Evolutionary conservation across 2,797 vertebrate genomes (phyloP).

Genomic region (Bufotes viridis): DNA sequence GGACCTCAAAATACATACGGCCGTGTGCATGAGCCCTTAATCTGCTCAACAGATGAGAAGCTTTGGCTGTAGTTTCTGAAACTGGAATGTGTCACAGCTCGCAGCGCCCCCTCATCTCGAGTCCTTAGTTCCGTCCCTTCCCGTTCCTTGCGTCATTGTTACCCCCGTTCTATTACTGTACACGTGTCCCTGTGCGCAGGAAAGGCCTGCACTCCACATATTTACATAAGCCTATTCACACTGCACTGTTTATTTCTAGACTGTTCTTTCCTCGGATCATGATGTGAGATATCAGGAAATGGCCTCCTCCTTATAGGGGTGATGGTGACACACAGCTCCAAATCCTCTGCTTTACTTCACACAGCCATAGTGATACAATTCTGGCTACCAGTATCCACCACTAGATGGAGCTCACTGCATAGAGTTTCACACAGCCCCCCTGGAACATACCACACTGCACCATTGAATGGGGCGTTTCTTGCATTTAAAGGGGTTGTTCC

Average conservation of each 20-base stretch:
- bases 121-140: conserved; percentile 10
- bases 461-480: too few species aligned
- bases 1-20: too few species aligned
- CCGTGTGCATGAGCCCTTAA: too few species aligned
- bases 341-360: background rate
- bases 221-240: too few species aligned
- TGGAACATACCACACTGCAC: too few species aligned
- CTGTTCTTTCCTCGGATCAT: background rate
- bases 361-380: background rate
- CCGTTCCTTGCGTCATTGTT: background rate
- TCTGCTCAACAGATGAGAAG: too few species aligned
- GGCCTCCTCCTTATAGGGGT: too few species aligned
- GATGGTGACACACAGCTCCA: background rate
- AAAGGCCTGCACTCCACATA: too few species aligned
- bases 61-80: background rate
- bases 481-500: too few species aligned
- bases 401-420: background rate
- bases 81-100: background rate
- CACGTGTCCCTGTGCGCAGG: too few species aligned
- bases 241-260: background rate
- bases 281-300: too few species aligned
- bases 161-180: background rate
- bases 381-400: background rate
- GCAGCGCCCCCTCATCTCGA: background rate
- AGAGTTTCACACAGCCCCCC: too few species aligned